These are phyloP conservation scores for Alauda arvensis DNA, from an alignment of 2,797 vertebrate species.

Conservation along the genomic window DNA sequence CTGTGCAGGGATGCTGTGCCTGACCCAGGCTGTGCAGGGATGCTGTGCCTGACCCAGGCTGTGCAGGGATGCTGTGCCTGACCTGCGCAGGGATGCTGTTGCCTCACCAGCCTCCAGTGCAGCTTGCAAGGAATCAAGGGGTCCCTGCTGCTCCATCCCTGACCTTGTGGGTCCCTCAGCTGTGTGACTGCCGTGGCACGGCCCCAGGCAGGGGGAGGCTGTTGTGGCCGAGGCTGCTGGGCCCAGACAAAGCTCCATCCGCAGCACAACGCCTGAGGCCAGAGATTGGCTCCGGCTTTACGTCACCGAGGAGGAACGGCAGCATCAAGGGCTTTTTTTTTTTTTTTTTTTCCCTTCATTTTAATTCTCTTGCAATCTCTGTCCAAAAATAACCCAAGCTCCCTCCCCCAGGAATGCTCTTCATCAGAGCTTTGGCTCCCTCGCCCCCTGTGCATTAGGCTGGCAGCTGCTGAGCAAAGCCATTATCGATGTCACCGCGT, in stretches of 20 bases:
- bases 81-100: neutral
- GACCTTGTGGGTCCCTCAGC: neutral
- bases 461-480: constrained; percentile 17
- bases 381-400: constrained; percentile 23
- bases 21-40: accelerated
- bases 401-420: constrained; percentile 23
- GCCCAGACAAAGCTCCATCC: neutral
- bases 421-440: constrained; percentile 4
- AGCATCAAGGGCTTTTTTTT: neutral
- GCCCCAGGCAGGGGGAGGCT: neutral
- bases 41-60: accelerated
- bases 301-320: constrained; percentile 9
- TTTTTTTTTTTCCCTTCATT: neutral
- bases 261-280: neutral
- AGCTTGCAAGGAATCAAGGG: neutral
- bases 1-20: neutral
- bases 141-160: neutral
- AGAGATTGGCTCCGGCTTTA: constrained; percentile 14
- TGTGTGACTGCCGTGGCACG: accelerated
- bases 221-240: neutral
- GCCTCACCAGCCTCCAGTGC: neutral
- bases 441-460: neutral
- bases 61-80: neutral
- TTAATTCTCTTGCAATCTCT: constrained; percentile 30
- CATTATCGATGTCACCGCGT: neutral